Evolutionary conservation across 2,797 vertebrate genomes (phyloP), one percentile per base, ranked within the genome.

Genomic region (Sus cebifrons): DNA sequence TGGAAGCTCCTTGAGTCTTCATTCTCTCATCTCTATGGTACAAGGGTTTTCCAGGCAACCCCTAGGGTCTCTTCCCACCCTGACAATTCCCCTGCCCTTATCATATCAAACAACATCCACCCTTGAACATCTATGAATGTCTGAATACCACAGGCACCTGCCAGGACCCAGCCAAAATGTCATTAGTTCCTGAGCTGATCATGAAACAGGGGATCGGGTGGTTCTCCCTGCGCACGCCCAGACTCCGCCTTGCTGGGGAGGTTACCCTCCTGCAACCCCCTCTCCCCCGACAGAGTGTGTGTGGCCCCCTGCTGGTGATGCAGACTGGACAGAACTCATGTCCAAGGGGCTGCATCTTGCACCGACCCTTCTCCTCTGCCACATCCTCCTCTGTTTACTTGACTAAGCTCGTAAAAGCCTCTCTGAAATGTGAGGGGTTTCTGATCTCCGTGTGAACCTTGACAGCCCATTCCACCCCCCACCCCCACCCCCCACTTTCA

Each of bases 161-260:
- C 67, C 52, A 13, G 2, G 10, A 29, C 36, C 44, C 54, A 60
- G 11, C 5, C 29, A 1, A 12, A 52, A 60, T 23, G n/a, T 58
- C 67, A 8, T 2, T n/a, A n/a, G 17, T 10, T 54, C 21, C 60
- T 21, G 4, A 44, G 10, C 64, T 58, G 23, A 77, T 58, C 49
- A 15, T 17, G 18, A 52, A 65, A 44, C 15, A 54, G 15, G 29
- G 10, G 56, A 25, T 12, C 4, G 2, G 23, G 6, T 3, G 2
- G 0, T 15, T 13, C 21, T 14, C 56, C 14, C 0, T 6, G 0
- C 17, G 5, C 0, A 1, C 11, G 1, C 16, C 25, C 27, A 0
- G 0, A 1, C 25, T 74, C 29, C 49, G 13, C 52, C 62, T 29
- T 4, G 2, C 87, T 36, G 1, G 2, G 12, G 74, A 44, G 29